Conservation (phyloP, 2,113 vertebrate species). For the Archocentrus centrarchus region DNA sequence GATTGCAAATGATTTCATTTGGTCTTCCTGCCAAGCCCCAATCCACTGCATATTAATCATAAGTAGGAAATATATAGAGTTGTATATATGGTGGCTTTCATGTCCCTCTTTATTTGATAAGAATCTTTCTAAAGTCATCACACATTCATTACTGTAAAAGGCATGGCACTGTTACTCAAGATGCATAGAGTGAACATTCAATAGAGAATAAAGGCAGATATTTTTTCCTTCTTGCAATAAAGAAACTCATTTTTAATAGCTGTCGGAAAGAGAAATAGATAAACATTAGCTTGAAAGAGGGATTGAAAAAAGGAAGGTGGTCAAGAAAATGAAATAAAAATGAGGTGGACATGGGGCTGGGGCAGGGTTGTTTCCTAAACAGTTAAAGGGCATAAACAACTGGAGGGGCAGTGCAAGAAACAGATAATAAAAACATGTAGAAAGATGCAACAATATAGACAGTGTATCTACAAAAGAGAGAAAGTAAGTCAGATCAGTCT, state of each 20-base stretch:
- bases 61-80: neutral
- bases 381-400: conserved; percentile 23
- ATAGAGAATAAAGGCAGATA: neutral
- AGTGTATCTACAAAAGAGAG: conserved; percentile 21
- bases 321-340: conserved; percentile 20
- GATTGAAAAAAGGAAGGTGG: neutral
- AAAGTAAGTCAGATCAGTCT: conserved; percentile 12
- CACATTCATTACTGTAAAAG: neutral
- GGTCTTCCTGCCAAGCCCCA: conserved; percentile 6
- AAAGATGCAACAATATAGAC: conserved; percentile 22
- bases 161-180: neutral
- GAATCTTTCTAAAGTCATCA: conserved; percentile 7
- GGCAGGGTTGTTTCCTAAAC: conserved; percentile 31
- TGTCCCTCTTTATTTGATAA: neutral
- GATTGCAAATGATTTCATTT: conserved; percentile 40
- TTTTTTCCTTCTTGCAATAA: neutral
- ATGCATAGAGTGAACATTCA: neutral
- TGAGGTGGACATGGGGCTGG: conserved; percentile 28
- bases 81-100: conserved; percentile 25
- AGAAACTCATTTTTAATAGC: neutral
- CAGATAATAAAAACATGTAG: conserved; percentile 18
- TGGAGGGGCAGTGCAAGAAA: conserved; percentile 22
- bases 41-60: conserved; percentile 34
- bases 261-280: neutral
- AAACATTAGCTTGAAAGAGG: neutral